Base-by-base conservation (phyloP, 2,113 vertebrate genomes). In the Scalopus aquaticus region DNA sequence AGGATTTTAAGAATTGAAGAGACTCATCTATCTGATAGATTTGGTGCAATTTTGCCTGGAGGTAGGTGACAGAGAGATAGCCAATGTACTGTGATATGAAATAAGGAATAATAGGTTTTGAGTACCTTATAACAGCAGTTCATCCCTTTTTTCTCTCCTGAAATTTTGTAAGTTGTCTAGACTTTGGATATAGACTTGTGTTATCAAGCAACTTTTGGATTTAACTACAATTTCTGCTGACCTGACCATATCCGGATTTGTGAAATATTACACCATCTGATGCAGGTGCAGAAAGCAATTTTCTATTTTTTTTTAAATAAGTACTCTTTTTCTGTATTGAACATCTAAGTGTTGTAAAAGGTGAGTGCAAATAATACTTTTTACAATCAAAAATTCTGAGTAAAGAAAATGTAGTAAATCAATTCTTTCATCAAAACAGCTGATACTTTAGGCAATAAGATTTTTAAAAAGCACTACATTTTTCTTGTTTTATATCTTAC, bases 11-110 rank as follows among this genome's bases (percentile, higher is more conserved):
- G 90, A 97, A 84, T 81, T 94, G 54, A 73, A 84, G 42, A 95
- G 84, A 88, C 39, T 92, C 76, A 93, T 90, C 35, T 83, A 28
- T 96, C 44, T 94, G 92, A 93, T 72, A 93, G 83, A 95, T 96
- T 91, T 95, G 83, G 54, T 84, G 20, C 65, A 95, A 81, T 96
- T 96, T 96, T 92, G 80, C 92, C 90, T 94, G 42, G 54, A 95
- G 84, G 37, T 84, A 91, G 87, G 70, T 96, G 95, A 88, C 80
- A 93, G 46, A 90, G 56, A 72, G 32, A 85, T 67, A 86, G 49
- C 37, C 19, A 15, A 19, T 85, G 84, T 49, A 56, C 80, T 85
- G 1, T 91, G 79, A 92, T 88, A 78, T 84, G 44, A 94, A 94
- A 90, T 81, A 76, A 78, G 32, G 56, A 92, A 88, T 96, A 93